Percentiles rank a stretch among this genome's conserved stretches.
phyloP scores from a whole-genome alignment of 2,113 vertebrate genomes.

The Lepus europaeus region DNA sequence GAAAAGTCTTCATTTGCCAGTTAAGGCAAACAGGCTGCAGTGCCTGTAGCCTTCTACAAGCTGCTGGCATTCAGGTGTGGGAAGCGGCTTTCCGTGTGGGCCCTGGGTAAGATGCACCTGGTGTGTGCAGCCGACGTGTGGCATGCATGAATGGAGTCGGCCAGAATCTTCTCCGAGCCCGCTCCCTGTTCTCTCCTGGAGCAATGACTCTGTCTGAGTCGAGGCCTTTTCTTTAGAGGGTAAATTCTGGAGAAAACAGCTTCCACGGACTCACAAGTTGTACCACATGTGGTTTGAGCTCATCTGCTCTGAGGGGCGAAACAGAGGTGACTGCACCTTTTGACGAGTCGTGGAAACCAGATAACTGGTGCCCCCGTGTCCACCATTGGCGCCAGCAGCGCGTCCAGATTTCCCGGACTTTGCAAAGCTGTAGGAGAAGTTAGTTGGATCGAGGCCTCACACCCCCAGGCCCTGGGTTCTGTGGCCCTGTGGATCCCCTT shows the following conservation, averaged over 20 bases:
- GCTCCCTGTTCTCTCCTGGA: background rate
- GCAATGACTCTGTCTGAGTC: background rate
- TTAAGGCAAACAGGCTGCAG: no score
- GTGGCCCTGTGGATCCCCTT: background rate
- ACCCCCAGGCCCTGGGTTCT: background rate
- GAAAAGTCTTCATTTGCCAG: background rate
- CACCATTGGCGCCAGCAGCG: background rate
- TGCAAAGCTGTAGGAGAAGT: background rate
- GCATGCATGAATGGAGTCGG: background rate
- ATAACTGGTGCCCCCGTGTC: background rate
- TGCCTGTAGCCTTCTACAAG: background rate
- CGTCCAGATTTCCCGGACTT: background rate
- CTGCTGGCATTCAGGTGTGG: background rate
- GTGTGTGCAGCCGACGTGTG: accelerated
- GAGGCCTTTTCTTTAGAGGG: slow-evolving; percentile 1
- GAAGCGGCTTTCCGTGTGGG: background rate
- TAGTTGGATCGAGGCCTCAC: background rate
- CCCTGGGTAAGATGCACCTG: background rate
- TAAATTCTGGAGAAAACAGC: background rate
- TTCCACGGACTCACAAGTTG: background rate
- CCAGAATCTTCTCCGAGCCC: background rate
- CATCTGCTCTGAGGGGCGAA: background rate
- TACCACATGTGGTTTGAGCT: background rate
- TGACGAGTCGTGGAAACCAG: background rate
- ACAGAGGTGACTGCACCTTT: background rate